Percentiles rank a stretch among this genome's conserved stretches.
These are phyloP conservation scores for Yponomeuta malinellus DNA, from an alignment of 2,888 invertebrate genomes.

Conservation along the genomic window DNA sequence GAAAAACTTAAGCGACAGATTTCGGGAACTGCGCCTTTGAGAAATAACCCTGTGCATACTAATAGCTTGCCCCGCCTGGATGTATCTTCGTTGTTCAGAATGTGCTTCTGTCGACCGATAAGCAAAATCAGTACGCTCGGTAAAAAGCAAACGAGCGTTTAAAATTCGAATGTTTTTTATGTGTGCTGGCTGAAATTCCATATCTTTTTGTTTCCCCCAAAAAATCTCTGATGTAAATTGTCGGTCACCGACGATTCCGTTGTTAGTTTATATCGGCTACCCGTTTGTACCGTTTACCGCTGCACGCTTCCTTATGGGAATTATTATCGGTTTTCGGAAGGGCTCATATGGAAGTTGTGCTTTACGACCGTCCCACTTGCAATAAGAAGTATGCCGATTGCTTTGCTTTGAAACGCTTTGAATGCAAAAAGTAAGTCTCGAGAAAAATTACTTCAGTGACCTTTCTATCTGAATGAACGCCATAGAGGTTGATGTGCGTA, in stretches of 20 bases:
- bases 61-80: not conserved
- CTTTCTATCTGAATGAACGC: not conserved
- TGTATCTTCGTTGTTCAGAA: not conserved
- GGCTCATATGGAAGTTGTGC: conserved; percentile 25
- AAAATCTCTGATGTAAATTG: not conserved
- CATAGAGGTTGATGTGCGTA: too few species aligned
- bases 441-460: too few species aligned
- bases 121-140: not conserved
- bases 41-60: not conserved
- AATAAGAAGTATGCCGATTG: not conserved
- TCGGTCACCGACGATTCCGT: not conserved
- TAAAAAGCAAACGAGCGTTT: not conserved
- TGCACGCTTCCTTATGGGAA: conserved; percentile 53
- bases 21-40: too few species aligned
- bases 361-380: not conserved
- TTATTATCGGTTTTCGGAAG: conserved; percentile 54
- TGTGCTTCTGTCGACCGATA: too few species aligned
- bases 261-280: conserved; percentile 36
- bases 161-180: not conserved
- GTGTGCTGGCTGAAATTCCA: not conserved
- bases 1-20: too few species aligned
- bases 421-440: not conserved
- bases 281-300: conserved; percentile 50
- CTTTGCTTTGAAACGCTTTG: not conserved
- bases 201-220: not conserved